These are phyloP conservation scores for Abrostola triplasia DNA, from an alignment of 2,888 invertebrate genomes.

Conservation along the genomic window DNA sequence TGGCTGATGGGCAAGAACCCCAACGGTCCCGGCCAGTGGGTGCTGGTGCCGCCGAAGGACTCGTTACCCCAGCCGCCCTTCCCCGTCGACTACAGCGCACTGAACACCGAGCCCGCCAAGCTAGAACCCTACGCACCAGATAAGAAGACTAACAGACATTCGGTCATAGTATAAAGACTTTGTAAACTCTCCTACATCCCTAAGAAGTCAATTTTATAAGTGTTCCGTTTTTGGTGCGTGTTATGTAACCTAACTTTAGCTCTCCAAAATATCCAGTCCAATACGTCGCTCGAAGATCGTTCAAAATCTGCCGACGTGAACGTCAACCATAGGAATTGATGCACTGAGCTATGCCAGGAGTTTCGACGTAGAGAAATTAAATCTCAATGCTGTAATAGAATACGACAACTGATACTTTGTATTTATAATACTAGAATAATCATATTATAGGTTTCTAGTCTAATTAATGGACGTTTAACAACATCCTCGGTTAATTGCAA, in stretches of 20 bases:
- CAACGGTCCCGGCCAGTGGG: slow-evolving; percentile 93
- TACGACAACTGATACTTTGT: slow-evolving; percentile 20
- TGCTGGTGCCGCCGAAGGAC: slow-evolving; percentile 90
- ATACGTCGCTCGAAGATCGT: slow-evolving; percentile 9
- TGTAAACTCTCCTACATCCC: slow-evolving; percentile 22
- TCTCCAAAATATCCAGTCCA: not conserved
- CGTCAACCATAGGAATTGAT: slow-evolving; percentile 33
- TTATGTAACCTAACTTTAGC: slow-evolving; percentile 26
- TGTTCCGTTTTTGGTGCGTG: slow-evolving; percentile 40
- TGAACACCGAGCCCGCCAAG: slow-evolving; percentile 91
- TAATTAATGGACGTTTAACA: slow-evolving; percentile 14
- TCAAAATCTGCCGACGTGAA: slow-evolving; percentile 30
- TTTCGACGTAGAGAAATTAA: slow-evolving; percentile 21
- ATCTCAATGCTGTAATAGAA: slow-evolving; percentile 14
- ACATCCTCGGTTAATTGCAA: slow-evolving; percentile 13
- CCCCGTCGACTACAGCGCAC: slow-evolving; percentile 93
- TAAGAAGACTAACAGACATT: slow-evolving; percentile 91
- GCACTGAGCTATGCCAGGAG: slow-evolving; percentile 29
- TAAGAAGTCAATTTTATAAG: slow-evolving; percentile 49
- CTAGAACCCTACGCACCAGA: slow-evolving; percentile 91
- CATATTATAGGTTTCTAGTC: slow-evolving; percentile 21
- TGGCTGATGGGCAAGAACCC: slow-evolving; percentile 92
- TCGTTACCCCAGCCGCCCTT: slow-evolving; percentile 89
- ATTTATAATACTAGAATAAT: slow-evolving; percentile 23
- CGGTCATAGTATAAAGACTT: slow-evolving; percentile 89